Evolutionary conservation across 1,140 invertebrate species (phyloP).

Genomic region (Zaprionus capensis): DNA sequence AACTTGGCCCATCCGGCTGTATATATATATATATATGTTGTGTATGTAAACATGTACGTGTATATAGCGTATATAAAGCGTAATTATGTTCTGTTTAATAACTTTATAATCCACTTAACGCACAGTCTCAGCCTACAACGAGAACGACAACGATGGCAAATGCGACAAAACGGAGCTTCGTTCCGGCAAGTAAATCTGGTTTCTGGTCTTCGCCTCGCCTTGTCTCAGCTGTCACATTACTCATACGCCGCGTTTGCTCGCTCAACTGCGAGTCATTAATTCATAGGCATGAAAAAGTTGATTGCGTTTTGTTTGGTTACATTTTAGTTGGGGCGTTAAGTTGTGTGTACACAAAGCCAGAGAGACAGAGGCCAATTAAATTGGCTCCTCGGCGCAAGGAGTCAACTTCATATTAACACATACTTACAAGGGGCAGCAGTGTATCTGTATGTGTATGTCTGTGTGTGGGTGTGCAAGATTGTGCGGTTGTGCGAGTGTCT

Average conservation of each 20-base stretch:
- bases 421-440: conserved; percentile 18
- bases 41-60: neutral
- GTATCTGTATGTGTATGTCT: neutral
- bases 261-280: conserved; percentile 62
- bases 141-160: neutral
- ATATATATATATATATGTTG: neutral
- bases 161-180: neutral
- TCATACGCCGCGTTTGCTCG: conserved; percentile 29
- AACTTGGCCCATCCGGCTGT: neutral
- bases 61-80: neutral
- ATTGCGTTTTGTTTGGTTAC: conserved; percentile 63
- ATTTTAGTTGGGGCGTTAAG: conserved; percentile 26
- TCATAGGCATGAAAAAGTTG: conserved; percentile 76
- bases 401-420: conserved; percentile 53
- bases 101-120: conserved; percentile 8
- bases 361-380: conserved; percentile 44
- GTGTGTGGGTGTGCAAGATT: conserved; percentile 21
- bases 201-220: neutral
- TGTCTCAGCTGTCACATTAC: conserved; percentile 14
- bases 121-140: neutral
- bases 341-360: conserved; percentile 15
- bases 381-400: conserved; percentile 28
- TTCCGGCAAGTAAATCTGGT: neutral
- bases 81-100: conserved; percentile 5
- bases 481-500: conserved; percentile 7